Base-by-base conservation (phyloP, 1,140 invertebrate species). In the Zaprionus lachaisei region DNA sequence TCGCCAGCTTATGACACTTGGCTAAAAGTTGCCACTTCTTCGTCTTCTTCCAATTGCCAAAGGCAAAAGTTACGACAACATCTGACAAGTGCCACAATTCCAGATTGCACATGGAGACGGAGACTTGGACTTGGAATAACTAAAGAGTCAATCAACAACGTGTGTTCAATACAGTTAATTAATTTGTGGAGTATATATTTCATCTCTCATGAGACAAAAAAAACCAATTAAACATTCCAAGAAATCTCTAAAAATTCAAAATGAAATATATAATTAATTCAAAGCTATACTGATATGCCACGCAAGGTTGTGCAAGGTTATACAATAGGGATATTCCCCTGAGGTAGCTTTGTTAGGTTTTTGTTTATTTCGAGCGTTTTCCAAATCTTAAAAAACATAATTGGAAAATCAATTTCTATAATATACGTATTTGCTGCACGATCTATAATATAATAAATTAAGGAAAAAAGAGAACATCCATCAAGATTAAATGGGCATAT, bases 1-100 rank as follows among this genome's bases (percentile, higher is more conserved):
- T 44, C 38, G 44, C 41, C 61, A 37, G 24, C 60, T 20, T 41
- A 70, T 75, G 67, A 57, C 65, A 70, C 38, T 58, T 72, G 37
- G 44, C 41, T 37, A 24, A 24, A 60, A 49, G 22, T 28, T 34
- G 12, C 47, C 17, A 55, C 38, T 54, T n/a, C 31, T 4, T 34
- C 28, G n/a, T 24, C 11, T 15, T 7, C 47, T 51, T 34, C 31
- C 20, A 14, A 4, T 51, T 24, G 47, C 20, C 20, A 24, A 12
- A 24, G 47, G 20, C 41, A 51, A 51, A 47, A 51, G 47, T 51
- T 51, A 51, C 20, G 47, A 24, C 47, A 24, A 4, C 17, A 20
- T n/a, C 47, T 51, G 47, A 51, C 47, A 51, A 51, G 20, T 24
- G 17, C 20, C 41, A 17, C 6, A 47, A 47, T 17, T 47, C 41